phyloP scores from a whole-genome alignment of 2,888 invertebrate genomes.

The Ernsta delagoae region DNA sequence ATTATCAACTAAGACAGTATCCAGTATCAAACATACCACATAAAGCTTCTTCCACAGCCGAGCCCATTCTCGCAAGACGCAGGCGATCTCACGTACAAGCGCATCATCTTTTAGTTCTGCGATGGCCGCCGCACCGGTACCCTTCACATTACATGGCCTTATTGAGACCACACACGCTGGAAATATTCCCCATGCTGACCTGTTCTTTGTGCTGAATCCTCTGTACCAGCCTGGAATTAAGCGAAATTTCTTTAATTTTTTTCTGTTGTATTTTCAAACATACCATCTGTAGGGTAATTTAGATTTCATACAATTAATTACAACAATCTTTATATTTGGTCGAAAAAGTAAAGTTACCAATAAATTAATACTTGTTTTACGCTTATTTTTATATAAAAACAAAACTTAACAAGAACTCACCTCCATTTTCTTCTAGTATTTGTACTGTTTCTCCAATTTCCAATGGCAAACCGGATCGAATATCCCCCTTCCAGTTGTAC shows the following conservation, averaged over 20 bases:
- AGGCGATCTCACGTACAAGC: constrained; percentile 95
- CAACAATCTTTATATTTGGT: too few species aligned
- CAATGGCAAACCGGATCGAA: constrained; percentile 90
- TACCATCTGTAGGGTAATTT: too few species aligned
- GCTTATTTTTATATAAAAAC: neutral
- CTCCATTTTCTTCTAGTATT: constrained; percentile 95
- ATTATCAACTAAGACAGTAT: too few species aligned
- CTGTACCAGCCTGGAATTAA: constrained; percentile 91
- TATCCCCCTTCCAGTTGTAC: constrained; percentile 95
- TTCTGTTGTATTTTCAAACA: neutral
- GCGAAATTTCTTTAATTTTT: neutral
- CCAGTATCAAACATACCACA: constrained; percentile 85
- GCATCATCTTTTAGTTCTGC: constrained; percentile 95
- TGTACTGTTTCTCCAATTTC: constrained; percentile 97
- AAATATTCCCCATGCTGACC: constrained; percentile 82
- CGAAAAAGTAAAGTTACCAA: too few species aligned
- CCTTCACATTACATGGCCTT: constrained; percentile 91
- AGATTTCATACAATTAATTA: too few species aligned
- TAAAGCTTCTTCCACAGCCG: constrained; percentile 96
- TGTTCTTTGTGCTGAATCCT: constrained; percentile 91
- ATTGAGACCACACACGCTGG: constrained; percentile 90
- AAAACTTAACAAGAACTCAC: constrained; percentile 64
- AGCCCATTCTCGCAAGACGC: constrained; percentile 97
- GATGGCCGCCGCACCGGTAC: constrained; percentile 91
- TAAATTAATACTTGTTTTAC: too few species aligned